Conservation (phyloP, 2,113 vertebrate genomes). For the Microcebus ravelobensis region DNA sequence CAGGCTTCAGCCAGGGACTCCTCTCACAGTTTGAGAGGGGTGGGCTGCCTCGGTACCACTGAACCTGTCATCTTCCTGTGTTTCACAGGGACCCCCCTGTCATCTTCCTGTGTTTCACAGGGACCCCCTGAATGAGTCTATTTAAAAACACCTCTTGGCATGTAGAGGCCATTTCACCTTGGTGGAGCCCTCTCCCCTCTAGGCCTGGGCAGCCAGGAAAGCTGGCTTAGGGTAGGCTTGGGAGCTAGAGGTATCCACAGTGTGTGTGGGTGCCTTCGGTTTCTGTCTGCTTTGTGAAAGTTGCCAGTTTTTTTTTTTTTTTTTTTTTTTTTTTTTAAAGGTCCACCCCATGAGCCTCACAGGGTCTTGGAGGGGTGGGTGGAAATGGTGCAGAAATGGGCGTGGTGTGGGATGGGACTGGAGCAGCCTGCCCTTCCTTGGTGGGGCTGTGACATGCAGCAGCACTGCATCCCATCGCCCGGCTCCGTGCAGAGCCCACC, state of each 20-base stretch:
- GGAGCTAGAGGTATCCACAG: neutral
- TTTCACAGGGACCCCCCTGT: neutral
- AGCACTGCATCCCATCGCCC: too few relatives aligned
- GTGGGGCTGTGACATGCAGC: neutral
- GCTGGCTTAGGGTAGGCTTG: neutral
- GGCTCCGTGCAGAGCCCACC: rapidly evolving
- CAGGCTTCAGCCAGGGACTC: neutral
- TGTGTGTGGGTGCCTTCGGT: neutral
- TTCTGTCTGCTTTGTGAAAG: neutral
- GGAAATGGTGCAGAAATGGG: neutral
- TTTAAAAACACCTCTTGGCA: neutral
- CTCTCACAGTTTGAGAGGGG: neutral
- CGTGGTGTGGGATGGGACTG: rapidly evolving
- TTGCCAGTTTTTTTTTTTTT: neutral
- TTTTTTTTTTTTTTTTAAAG: neutral
- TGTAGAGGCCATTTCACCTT: neutral
- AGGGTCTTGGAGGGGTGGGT: neutral
- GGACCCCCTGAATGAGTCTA: neutral
- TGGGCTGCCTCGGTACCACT: rapidly evolving
- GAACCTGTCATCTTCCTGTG: neutral
- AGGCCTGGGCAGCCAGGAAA: neutral
- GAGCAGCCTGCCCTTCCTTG: neutral
- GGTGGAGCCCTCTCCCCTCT: neutral
- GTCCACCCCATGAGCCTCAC: neutral
- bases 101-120: neutral